phyloP scores from a whole-genome alignment of 2,113 vertebrate species.

The Salvelinus namaycush region DNA sequence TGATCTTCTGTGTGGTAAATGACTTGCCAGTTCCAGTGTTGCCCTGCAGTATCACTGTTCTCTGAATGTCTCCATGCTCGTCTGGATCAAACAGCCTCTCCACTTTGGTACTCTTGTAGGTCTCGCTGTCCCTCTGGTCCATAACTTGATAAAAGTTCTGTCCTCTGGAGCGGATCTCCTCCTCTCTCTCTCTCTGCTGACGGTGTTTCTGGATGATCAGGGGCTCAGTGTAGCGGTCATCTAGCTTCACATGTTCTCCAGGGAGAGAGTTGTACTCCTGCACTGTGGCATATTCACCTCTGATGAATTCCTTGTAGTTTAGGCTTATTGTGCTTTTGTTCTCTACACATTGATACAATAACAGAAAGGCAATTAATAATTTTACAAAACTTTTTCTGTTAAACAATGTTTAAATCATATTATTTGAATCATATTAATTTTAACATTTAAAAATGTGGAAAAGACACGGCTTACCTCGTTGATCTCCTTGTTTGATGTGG shows the following conservation, averaged over 20 bases:
- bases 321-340: background rate
- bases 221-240: constrained; percentile 17
- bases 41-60: constrained; percentile 64
- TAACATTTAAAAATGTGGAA: too few relatives aligned
- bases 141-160: constrained; percentile 7
- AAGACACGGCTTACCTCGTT: too few relatives aligned
- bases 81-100: constrained; percentile 14
- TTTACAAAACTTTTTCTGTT: background rate
- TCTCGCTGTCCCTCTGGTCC: background rate
- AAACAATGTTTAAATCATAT: too few relatives aligned
- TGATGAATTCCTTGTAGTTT: constrained; percentile 13
- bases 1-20: constrained; percentile 63
- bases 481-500: too few relatives aligned
- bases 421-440: too few relatives aligned
- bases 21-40: constrained; percentile 70
- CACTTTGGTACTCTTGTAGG: background rate
- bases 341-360: background rate
- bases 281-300: constrained; percentile 10
- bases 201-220: constrained; percentile 30
- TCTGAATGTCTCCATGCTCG: constrained; percentile 8
- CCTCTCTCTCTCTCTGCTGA: constrained; percentile 16
- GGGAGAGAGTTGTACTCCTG: constrained; percentile 29
- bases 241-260: constrained; percentile 16
- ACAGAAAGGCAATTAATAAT: too few relatives aligned
- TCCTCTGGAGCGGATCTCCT: constrained; percentile 27